phyloP scores from a whole-genome alignment of 2,888 invertebrate species.

The Azorinus chamasolen region DNA sequence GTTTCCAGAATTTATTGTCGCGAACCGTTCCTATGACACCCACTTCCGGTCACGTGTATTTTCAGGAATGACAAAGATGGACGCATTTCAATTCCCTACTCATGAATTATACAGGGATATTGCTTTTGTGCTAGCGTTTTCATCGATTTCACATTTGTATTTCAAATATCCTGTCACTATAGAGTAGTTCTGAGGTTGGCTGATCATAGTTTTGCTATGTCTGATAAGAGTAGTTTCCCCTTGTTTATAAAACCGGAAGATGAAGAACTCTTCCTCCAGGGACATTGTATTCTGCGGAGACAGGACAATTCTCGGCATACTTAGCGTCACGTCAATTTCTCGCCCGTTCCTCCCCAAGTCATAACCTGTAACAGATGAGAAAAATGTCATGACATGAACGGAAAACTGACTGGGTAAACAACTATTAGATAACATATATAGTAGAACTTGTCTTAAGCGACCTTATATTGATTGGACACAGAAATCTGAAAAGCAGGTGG shows the following conservation, averaged over 20 bases:
- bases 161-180: slow-evolving; percentile 55
- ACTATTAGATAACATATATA: too few species aligned
- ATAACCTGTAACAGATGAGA: slow-evolving; percentile 52
- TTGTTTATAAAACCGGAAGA: slow-evolving; percentile 43
- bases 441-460: too few species aligned
- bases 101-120: slow-evolving; percentile 52
- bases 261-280: slow-evolving; percentile 43
- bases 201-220: slow-evolving; percentile 40
- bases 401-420: too few species aligned
- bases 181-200: slow-evolving; percentile 30
- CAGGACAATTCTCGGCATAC: slow-evolving; percentile 20
- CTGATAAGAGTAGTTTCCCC: slow-evolving; percentile 43
- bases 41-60: too few species aligned
- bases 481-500: too few species aligned
- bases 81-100: not conserved
- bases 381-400: too few species aligned
- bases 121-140: slow-evolving; percentile 57
- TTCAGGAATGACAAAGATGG: too few species aligned
- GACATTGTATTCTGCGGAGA: slow-evolving; percentile 14
- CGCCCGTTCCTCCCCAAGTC: slow-evolving; percentile 56
- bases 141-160: slow-evolving; percentile 58
- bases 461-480: too few species aligned
- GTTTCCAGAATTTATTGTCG: too few species aligned
- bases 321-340: slow-evolving; percentile 44
- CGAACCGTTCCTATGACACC: too few species aligned